Base-by-base conservation (phyloP, 1,140 invertebrate genomes). In the Neuroterus valhalla region DNA sequence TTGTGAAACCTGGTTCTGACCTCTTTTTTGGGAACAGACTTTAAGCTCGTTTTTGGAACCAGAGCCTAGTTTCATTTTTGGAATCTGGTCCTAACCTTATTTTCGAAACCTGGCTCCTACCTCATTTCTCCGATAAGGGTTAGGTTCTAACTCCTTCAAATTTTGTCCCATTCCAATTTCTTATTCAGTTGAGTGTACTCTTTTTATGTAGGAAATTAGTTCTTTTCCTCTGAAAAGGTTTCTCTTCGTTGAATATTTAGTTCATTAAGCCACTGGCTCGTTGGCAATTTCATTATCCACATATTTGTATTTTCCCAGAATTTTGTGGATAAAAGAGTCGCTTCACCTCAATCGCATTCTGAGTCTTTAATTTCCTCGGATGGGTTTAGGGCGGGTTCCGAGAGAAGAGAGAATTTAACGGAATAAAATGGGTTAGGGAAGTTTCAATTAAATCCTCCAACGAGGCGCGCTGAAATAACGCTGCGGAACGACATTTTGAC, bases 361-460 rank as follows among this genome's bases (percentile, higher is more conserved):
- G 55, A 26, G 23, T 26, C 55, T 62, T 62, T 62, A 62, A 62
- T 62, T 62, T 62, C 21, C 55, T 62, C 55, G 31, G 23, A 62
- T 23, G 55, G 23, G 55, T 5, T 62, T n/a, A 62, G 55, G 21
- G 26, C 55, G 14, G 23, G 42, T 45, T 62, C 26, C 19, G 19
- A 23, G 46, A 26, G 26, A 42, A 50, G 46, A 46, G 15, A 21
- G 71, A 74, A 72, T 72, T 46, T 71, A n/a, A 38, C 12, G 26
- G 66, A 67, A 50, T 12, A 50, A 55, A 21, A 67, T 46, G 46
- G 23, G 43, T 50, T 62, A 68, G 68, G 14, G 8, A 73, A 78
- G 43, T 78, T 75, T 66, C 68, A 76, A 79, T 79, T 42, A 72
- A 76, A 74, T 76, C 46, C 44, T 19, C 26, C 15, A 46, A 70